A percentile compares a stretch with the other conserved stretches of the same genome.
Evolutionary conservation across 2,113 vertebrate genomes (phyloP).

Genomic region (Zapornia atra): DNA sequence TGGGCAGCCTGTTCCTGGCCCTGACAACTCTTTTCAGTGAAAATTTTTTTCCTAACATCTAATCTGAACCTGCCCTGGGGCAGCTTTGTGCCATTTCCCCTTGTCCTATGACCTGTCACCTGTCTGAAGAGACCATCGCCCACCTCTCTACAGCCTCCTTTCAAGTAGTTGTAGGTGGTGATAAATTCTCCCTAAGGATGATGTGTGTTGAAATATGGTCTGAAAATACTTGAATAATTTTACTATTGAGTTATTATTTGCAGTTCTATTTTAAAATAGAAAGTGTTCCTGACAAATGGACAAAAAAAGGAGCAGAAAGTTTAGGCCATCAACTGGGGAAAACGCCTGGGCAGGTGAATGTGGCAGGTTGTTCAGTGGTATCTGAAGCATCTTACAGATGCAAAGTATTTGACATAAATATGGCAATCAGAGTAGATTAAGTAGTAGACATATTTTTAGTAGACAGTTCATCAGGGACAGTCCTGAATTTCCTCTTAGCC

Average conservation of each 20-base stretch:
- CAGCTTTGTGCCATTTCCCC: no score
- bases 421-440: neutral
- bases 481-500: neutral
- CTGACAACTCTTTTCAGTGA: no score
- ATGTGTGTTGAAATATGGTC: neutral
- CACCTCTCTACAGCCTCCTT: no score
- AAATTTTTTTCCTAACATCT: no score
- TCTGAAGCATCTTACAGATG: neutral
- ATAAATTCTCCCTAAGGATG: neutral
- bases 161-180: no score
- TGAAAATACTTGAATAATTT: neutral
- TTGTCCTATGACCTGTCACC: no score
- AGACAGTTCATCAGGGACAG: neutral
- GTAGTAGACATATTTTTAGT: neutral
- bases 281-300: neutral
- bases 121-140: no score
- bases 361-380: neutral
- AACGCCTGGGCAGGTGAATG: accelerated
- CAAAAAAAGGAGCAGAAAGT: neutral
- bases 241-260: neutral
- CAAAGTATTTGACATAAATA: neutral
- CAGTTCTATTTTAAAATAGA: neutral
- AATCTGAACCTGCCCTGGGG: no score
- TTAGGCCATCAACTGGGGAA: neutral
- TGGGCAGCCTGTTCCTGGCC: no score